A percentile compares a stretch with the other conserved stretches of the same genome.
Evolutionary conservation across 2,113 vertebrate genomes (phyloP).

Genomic region (Echinops telfairi): DNA sequence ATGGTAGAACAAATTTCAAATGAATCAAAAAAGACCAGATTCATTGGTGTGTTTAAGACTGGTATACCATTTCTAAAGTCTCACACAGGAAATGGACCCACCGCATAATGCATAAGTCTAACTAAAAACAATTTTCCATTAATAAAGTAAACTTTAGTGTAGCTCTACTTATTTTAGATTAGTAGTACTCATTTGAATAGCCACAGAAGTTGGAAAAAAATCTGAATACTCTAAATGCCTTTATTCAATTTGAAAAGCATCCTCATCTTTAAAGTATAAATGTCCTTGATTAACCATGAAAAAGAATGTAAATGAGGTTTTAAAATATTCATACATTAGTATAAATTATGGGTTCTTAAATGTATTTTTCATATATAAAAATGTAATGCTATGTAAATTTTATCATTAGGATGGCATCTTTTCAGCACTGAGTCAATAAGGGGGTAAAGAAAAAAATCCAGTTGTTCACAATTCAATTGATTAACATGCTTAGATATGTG

Average conservation of each 20-base stretch:
- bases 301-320: not conserved
- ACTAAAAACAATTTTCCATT: conserved; percentile 12
- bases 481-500: not conserved
- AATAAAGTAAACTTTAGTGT: conserved; percentile 11
- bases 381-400: conserved; percentile 2
- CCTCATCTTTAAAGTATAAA: not conserved
- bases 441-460: not conserved
- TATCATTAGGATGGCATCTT: not conserved
- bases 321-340: conserved; percentile 1
- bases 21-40: too few relatives aligned
- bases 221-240: conserved; percentile 16
- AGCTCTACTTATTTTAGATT: not conserved
- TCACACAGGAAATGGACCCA: not conserved
- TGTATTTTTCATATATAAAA: conserved; percentile 28
- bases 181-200: not conserved
- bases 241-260: not conserved
- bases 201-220: conserved; percentile 11
- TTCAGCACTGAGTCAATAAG: not conserved
- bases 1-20: too few relatives aligned
- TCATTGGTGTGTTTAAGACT: too few relatives aligned
- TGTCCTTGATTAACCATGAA: not conserved
- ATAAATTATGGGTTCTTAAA: not conserved
- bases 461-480: not conserved
- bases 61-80: not conserved
- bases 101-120: not conserved